Evolutionary conservation across 1,140 invertebrate species (phyloP).

Genomic region (Achatina immaculata): DNA sequence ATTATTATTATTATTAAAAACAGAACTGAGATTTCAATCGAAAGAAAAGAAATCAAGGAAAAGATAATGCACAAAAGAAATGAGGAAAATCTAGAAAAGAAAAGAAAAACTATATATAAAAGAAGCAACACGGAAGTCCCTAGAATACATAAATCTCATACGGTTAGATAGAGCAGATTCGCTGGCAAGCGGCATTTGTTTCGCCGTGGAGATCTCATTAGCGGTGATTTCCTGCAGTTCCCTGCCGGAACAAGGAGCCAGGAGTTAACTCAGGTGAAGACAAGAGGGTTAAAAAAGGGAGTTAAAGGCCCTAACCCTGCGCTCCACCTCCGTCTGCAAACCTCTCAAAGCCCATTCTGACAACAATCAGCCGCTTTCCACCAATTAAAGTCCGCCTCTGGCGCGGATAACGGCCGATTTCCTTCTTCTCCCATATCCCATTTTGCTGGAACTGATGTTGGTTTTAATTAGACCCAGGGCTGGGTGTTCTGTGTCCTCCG

Average conservation of each 20-base stretch:
- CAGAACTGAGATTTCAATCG: too few species aligned
- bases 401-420: conserved; percentile 16
- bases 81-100: too few species aligned
- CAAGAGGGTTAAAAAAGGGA: conserved; percentile 9
- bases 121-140: too few species aligned
- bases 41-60: too few species aligned
- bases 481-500: not conserved
- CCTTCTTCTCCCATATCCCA: conserved; percentile 10
- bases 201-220: conserved; percentile 2
- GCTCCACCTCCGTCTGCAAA: not conserved
- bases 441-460: conserved; percentile 12
- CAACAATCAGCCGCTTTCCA: conserved; percentile 13
- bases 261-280: conserved; percentile 12
- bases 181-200: too few species aligned
- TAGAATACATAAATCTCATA: too few species aligned
- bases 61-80: too few species aligned
- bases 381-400: conserved; percentile 8
- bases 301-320: conserved; percentile 13
- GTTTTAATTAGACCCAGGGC: conserved; percentile 9
- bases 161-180: too few species aligned
- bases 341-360: conserved; percentile 5
- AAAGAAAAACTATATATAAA: too few species aligned
- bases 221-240: not conserved
- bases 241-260: not conserved
- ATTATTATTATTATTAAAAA: too few species aligned